Evolutionary conservation across 2,797 vertebrate species (phyloP), one percentile per base, ranked within the genome.

Genomic region (Myotis daubentonii): DNA sequence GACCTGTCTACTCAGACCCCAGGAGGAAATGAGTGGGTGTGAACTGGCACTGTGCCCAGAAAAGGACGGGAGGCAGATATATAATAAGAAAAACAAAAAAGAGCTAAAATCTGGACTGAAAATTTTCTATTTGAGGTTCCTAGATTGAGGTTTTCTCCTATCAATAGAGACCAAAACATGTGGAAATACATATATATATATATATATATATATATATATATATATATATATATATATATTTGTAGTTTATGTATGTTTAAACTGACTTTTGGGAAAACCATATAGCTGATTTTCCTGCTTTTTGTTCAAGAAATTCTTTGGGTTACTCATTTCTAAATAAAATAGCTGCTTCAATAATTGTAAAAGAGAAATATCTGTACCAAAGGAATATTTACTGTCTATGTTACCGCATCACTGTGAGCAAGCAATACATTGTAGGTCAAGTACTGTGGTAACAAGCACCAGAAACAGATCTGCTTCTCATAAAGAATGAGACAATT

Each of bases 1-100:
- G 78, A 92, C 84, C 47, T 92, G 23, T 92, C 20, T 71, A 66
- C 30, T 87, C 33, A 60, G 53, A 81, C 89, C 66, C 78, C 72
- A 78, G 72, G 82, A 94, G 49, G 25, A 90, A 92, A 76, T 16
- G 72, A 30, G n/a, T 62, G 36, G 13, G 47, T 76, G 25, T 78
- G 74, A 72, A 55, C 4, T 87, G 78, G 68, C 82, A 55, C 9
- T n/a, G 5, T 3, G 12, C 82, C 86, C 66, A 68, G 66, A 70
- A 68, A 28, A 87, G 8, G 19, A 55, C 6, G 30, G 13, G 16
- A 78, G 5, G 33, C 74, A 19, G 8, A 68, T 85, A 72, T 74
- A 85, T 88, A 87, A 94, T 68, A 88, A 74, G 22, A 13, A 75
- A 19, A 47, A 74, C n/a, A 75, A 19, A 84, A 74, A 80, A 57